phyloP scores from a whole-genome alignment of 1,140 invertebrate species.

The Nasonia vitripennis region DNA sequence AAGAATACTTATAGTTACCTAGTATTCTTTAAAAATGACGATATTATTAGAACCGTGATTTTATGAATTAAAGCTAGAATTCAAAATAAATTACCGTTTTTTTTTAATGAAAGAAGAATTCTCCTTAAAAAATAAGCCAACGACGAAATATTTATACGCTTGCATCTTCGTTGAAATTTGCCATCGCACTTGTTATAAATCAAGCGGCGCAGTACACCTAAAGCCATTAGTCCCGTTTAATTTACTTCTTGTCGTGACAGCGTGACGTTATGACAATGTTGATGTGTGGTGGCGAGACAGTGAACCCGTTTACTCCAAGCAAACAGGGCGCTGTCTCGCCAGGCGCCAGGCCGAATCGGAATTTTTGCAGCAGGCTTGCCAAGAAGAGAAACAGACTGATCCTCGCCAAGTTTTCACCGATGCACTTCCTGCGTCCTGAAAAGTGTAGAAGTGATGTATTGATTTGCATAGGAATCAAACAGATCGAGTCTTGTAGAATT shows the following conservation, averaged over 20 bases:
- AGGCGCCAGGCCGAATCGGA: conserved; percentile 65
- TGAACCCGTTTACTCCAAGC: conserved; percentile 68
- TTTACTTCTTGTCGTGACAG: conserved; percentile 14
- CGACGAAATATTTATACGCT: no score
- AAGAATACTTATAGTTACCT: background rate
- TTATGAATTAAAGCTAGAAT: background rate
- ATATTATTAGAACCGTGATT: background rate
- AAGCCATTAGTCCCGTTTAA: conserved; percentile 4
- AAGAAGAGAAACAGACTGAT: conserved; percentile 71
- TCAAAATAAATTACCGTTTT: background rate
- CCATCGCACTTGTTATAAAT: background rate
- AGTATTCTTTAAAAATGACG: background rate
- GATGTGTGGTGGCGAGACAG: conserved; percentile 64
- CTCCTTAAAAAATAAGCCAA: no score
- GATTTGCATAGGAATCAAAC: conserved; percentile 28
- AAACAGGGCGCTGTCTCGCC: conserved; percentile 60
- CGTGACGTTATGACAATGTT: conserved; percentile 56
- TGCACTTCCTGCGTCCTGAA: conserved; percentile 69
- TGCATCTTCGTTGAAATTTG: background rate
- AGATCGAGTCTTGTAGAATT: background rate
- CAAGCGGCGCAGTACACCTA: background rate
- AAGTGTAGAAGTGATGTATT: background rate
- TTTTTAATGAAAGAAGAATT: background rate
- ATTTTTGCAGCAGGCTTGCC: conserved; percentile 69
- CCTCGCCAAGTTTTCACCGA: conserved; percentile 72